Percentiles rank a stretch among this genome's conserved stretches.
Conservation (phyloP, 2,797 vertebrate genomes). For the Morelia viridis region DNA sequence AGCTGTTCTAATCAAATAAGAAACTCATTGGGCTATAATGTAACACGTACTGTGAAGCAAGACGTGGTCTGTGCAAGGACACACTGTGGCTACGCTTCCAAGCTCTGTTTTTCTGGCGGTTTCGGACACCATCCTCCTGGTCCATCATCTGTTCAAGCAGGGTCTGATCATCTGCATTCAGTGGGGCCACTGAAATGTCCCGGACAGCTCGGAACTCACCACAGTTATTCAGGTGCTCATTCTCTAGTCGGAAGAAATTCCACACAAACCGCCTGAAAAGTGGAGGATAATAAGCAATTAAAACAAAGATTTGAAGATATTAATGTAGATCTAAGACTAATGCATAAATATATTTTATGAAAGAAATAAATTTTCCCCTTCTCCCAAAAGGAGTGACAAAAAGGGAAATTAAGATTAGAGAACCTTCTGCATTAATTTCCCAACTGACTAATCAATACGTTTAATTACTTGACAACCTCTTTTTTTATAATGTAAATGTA, state of each 20-base stretch:
- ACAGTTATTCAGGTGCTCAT: conserved; percentile 98
- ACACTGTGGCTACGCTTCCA: conserved; percentile 97
- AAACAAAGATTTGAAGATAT: accelerated
- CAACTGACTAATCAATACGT: not conserved
- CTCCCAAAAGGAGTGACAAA: not conserved
- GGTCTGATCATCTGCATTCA: conserved; percentile 94
- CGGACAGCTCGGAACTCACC: conserved; percentile 95
- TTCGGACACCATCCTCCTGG: conserved; percentile 94
- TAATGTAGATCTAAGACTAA: accelerated
- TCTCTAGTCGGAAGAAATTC: conserved; percentile 98
- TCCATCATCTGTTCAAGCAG: conserved; percentile 99
- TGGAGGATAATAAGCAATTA: not conserved
- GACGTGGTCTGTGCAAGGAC: conserved; percentile 86
- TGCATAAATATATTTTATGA: not conserved
- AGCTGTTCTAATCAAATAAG: accelerated
- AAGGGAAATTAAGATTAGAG: not conserved
- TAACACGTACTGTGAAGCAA: conserved; percentile 88
- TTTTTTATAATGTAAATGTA: not conserved
- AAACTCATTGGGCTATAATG: not conserved
- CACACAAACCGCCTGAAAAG: conserved; percentile 90
- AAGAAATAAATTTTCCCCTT: not conserved
- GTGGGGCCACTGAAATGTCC: conserved; percentile 94
- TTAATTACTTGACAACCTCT: not conserved
- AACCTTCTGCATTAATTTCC: not conserved
- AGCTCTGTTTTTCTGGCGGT: conserved; percentile 91